Percentiles rank a stretch among this genome's conserved stretches.
phyloP scores from a whole-genome alignment of 2,797 vertebrate species.

The Botia kubotai region DNA sequence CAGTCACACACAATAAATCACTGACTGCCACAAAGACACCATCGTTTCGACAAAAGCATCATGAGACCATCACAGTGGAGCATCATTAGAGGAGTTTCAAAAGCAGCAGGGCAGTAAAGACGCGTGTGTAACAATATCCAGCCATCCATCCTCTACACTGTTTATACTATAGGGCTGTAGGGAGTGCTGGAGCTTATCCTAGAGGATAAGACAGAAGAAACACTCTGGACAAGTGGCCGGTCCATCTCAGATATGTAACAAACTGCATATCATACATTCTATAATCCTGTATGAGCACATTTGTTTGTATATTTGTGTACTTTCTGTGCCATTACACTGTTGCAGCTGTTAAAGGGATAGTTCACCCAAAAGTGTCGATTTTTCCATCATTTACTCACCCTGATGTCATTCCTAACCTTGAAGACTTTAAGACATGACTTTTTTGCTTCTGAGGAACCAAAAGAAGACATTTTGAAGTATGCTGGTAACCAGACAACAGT shows the following conservation, averaged over 20 bases:
- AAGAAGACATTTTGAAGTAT: too few relatives aligned
- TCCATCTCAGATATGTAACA: not conserved
- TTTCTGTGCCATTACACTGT: not conserved
- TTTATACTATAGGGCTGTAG: not conserved
- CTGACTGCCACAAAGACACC: constrained; percentile 25
- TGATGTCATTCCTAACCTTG: too few relatives aligned
- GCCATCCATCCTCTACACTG: not conserved
- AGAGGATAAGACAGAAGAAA: not conserved
- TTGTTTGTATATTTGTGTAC: not conserved
- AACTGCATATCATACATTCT: not conserved
- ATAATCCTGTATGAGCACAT: not conserved
- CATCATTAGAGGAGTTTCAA: constrained; percentile 13
- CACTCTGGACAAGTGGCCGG: too few relatives aligned
- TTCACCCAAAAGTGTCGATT: too few relatives aligned
- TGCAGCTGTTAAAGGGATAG: too few relatives aligned
- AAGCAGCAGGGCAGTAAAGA: not conserved
- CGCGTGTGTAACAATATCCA: not conserved
- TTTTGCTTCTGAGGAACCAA: too few relatives aligned
- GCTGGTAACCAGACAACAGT: too few relatives aligned
- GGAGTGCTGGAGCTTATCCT: not conserved
- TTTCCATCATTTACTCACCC: too few relatives aligned
- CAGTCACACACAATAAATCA: constrained; percentile 30
- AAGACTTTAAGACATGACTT: not conserved
- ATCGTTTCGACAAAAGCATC: constrained; percentile 24
- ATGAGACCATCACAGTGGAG: not conserved